These are phyloP conservation scores for Fukomys damarensis DNA, from an alignment of 2,113 vertebrate genomes.

Conservation along the genomic window DNA sequence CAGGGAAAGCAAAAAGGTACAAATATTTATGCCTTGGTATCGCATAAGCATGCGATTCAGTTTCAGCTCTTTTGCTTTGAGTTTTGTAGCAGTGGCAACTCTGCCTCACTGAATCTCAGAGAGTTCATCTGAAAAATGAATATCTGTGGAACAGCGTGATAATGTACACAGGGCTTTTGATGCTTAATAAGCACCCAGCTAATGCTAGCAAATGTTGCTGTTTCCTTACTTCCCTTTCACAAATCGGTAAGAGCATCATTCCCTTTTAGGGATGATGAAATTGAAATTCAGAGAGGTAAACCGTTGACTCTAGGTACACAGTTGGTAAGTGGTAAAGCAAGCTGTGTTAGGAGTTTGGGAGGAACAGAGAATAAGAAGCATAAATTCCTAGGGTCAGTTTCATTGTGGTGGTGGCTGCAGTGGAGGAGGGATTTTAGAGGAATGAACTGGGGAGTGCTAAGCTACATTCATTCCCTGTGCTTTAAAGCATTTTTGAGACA, in stretches of 20 bases:
- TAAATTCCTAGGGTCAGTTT: neutral
- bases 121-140: neutral
- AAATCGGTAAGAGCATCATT: neutral
- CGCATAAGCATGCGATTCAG: neutral
- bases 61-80: neutral
- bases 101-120: neutral
- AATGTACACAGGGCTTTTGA: neutral
- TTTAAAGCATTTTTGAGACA: neutral
- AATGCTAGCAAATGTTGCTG: neutral
- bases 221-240: neutral
- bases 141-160: neutral
- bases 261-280: neutral
- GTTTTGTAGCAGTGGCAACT: neutral
- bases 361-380: neutral
- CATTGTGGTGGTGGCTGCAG: neutral
- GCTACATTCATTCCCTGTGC: neutral
- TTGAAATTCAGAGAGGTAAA: neutral
- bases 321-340: conserved; percentile 9
- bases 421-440: neutral
- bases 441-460: neutral
- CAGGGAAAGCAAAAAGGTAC: neutral
- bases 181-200: neutral
- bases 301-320: neutral
- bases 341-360: neutral
- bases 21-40: neutral